Percentiles rank a stretch among this genome's conserved stretches.
Evolutionary conservation across 2,113 vertebrate genomes (phyloP).

Genomic region (Saguinus imperator): DNA sequence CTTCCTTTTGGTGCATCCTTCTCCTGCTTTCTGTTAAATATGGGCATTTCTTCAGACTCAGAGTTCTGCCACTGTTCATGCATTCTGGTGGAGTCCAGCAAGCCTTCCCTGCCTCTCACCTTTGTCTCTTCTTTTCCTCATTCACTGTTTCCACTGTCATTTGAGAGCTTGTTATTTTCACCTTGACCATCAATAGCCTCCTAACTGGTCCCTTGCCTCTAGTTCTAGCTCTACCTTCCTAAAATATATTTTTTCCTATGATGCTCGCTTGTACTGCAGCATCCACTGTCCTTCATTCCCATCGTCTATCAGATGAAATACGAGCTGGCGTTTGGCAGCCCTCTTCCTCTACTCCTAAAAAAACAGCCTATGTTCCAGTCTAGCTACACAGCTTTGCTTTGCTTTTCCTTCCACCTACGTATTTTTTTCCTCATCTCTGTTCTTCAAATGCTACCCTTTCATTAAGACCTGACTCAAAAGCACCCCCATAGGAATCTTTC

Average conservation of each 20-base stretch:
- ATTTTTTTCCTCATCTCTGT: not conserved
- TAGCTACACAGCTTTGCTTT: not conserved
- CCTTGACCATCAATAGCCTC: not conserved
- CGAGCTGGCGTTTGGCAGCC: not conserved
- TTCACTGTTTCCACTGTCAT: not conserved
- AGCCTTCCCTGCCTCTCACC: not conserved
- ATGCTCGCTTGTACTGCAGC: not conserved
- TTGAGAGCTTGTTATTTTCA: not conserved
- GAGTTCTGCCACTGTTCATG: not conserved
- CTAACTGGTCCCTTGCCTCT: not conserved
- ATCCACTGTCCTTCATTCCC: not conserved
- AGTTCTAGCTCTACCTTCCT: not conserved
- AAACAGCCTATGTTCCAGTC: not conserved
- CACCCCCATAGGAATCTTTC: not conserved
- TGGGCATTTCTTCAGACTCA: not conserved
- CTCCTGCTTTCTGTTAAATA: not conserved
- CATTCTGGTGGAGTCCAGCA: not conserved
- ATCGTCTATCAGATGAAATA: not conserved
- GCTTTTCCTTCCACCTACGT: not conserved
- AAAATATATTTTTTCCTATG: not conserved
- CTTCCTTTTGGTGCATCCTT: not conserved
- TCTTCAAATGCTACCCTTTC: not conserved
- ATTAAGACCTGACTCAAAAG: not conserved
- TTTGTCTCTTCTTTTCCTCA: not conserved
- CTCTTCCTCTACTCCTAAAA: not conserved